These are phyloP conservation scores for Theocolax elegans DNA, from an alignment of 1,140 invertebrate genomes.

Conservation along the genomic window DNA sequence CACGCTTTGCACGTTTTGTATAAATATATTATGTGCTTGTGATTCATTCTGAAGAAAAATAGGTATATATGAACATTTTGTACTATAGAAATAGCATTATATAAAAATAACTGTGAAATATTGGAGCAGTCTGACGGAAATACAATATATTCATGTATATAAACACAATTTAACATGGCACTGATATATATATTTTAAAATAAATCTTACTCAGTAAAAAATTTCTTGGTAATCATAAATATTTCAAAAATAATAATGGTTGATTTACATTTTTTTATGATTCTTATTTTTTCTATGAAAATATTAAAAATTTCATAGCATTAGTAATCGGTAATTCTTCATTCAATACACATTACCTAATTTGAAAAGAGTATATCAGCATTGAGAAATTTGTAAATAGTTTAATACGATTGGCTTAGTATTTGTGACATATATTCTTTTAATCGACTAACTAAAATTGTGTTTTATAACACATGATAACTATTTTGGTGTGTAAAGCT, in stretches of 20 bases:
- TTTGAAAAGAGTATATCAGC: constrained; percentile 2
- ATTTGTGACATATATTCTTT: constrained; percentile 18
- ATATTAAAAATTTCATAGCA: constrained; percentile 29
- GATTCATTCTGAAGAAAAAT: constrained; percentile 28
- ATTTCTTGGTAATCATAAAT: neutral
- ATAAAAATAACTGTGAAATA: constrained; percentile 30
- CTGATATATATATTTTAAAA: constrained; percentile 17
- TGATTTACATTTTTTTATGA: constrained; percentile 22
- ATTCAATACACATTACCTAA: constrained; percentile 24
- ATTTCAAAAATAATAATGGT: neutral
- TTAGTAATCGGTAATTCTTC: constrained; percentile 4
- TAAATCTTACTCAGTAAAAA: neutral
- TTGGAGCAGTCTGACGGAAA: neutral
- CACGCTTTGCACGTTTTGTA: constrained; percentile 15
- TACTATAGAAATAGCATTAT: constrained; percentile 24
- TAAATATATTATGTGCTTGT: constrained; percentile 19
- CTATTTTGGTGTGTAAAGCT: constrained; percentile 8
- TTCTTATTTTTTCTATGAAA: constrained; percentile 31
- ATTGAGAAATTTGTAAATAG: constrained; percentile 12
- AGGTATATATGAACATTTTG: constrained; percentile 33
- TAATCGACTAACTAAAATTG: constrained; percentile 24
- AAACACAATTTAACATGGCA: constrained; percentile 11
- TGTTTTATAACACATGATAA: constrained; percentile 27
- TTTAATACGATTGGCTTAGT: neutral
- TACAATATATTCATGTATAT: neutral